A percentile compares a stretch with the other conserved stretches of the same genome.
Evolutionary conservation across 2,113 vertebrate species (phyloP).

Genomic region (Lonchura striata): DNA sequence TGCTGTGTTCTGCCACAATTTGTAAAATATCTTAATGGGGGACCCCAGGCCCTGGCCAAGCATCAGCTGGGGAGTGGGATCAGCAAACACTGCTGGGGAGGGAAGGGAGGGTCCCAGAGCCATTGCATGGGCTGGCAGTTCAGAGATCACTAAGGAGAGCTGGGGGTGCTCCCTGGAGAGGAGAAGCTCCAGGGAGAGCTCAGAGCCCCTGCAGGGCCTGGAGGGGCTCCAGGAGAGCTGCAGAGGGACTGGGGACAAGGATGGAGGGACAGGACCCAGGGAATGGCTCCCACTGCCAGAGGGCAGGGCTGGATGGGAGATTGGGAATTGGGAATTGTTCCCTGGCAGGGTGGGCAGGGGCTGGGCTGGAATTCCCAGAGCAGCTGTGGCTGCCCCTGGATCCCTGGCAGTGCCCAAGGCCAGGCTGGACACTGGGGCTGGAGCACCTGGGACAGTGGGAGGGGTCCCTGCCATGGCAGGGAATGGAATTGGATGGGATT

Average conservation of each 20-base stretch:
- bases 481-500: accelerated
- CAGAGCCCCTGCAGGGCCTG: background rate
- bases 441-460: background rate
- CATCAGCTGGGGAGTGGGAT: background rate
- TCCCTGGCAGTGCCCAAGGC: background rate
- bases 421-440: background rate
- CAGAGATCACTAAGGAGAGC: background rate
- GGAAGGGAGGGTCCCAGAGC: background rate
- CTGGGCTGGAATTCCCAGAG: no score
- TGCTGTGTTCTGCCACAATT: background rate
- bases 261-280: background rate
- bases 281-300: no score
- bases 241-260: background rate
- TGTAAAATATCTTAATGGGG: background rate
- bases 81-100: background rate
- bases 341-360: no score
- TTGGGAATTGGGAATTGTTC: no score
- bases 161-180: background rate
- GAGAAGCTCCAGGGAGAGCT: background rate
- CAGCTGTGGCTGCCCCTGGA: no score
- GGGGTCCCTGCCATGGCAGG: background rate
- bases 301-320: background rate
- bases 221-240: background rate
- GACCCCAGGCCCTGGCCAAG: background rate
- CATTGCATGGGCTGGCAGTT: accelerated